Percentiles rank a stretch among this genome's conserved stretches.
Evolutionary conservation across 2,113 vertebrate species (phyloP).

Genomic region (Drymodes brunneopygia): DNA sequence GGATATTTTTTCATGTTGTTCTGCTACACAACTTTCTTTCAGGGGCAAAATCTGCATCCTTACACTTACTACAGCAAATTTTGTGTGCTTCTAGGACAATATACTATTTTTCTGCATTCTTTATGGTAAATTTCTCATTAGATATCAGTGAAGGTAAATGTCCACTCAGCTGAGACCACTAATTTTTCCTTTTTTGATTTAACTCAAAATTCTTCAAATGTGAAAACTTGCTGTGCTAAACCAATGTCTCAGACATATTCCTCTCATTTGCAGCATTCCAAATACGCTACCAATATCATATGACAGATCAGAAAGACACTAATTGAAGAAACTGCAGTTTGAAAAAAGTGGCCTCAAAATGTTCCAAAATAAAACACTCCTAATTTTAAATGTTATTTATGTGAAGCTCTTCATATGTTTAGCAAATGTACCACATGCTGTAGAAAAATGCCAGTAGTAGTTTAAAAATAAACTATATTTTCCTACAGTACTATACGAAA

Average conservation of each 20-base stretch:
- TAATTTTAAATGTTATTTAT: constrained; percentile 45
- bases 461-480: constrained; percentile 49
- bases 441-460: constrained; percentile 26
- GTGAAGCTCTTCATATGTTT: constrained; percentile 39
- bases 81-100: background rate
- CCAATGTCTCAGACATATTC: background rate
- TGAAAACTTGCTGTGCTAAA: background rate
- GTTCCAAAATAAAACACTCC: constrained; percentile 34
- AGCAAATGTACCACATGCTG: constrained; percentile 31
- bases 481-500: background rate
- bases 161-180: background rate
- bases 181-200: background rate
- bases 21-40: background rate
- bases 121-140: background rate
- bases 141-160: background rate
- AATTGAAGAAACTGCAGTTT: background rate
- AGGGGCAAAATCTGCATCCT: background rate
- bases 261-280: background rate
- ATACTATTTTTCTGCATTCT: background rate
- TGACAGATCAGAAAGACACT: constrained; percentile 13
- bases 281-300: constrained; percentile 5
- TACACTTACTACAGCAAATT: background rate
- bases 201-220: background rate
- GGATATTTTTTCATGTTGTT: background rate
- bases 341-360: constrained; percentile 2